phyloP scores from a whole-genome alignment of 2,888 invertebrate genomes.

The Seladonia tumulorum region DNA sequence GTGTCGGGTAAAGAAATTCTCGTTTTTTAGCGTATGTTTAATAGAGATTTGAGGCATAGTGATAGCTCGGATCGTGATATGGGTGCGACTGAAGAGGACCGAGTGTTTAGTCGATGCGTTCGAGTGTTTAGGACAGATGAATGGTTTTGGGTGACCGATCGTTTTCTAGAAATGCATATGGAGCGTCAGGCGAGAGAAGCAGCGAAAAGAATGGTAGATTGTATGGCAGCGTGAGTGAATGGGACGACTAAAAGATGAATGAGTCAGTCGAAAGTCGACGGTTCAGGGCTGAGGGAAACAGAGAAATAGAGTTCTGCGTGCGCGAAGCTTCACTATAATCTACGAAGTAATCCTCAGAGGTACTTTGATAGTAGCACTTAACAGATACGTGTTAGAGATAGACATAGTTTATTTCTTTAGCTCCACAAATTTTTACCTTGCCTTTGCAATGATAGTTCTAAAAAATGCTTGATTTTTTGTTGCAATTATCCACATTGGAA shows the following conservation, averaged over 20 bases:
- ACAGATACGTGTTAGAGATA: neutral
- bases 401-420: no score
- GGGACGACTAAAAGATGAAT: slow-evolving; percentile 1
- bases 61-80: neutral
- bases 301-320: neutral
- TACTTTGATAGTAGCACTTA: neutral
- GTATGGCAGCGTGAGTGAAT: neutral
- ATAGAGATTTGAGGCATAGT: neutral
- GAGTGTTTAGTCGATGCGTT: slow-evolving; percentile 6
- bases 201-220: slow-evolving; percentile 3
- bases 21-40: neutral
- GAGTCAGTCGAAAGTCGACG: neutral
- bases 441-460: neutral
- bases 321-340: neutral
- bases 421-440: neutral
- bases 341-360: neutral
- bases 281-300: neutral
- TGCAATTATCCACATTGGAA: no score
- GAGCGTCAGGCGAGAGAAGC: neutral
- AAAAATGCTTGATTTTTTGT: neutral
- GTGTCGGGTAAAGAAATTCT: neutral
- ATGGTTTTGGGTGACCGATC: slow-evolving; percentile 6
- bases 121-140: slow-evolving; percentile 3
- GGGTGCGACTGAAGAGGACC: slow-evolving; percentile 1
- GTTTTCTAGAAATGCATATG: neutral